phyloP scores from a whole-genome alignment of 2,113 vertebrate species.

The Taurulus bubalis region DNA sequence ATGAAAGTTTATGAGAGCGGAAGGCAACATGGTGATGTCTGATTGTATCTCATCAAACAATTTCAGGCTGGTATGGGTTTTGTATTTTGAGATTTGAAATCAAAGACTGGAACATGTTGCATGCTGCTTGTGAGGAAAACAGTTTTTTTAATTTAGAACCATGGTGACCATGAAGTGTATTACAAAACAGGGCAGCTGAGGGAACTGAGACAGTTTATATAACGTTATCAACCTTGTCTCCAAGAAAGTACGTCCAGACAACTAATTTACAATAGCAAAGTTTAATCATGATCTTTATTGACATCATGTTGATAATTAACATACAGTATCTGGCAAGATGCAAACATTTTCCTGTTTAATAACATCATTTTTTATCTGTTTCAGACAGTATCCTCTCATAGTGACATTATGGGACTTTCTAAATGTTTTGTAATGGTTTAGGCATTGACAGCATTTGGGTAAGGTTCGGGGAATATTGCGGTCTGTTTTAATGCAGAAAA shows the following conservation, averaged over 20 bases:
- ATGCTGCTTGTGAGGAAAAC: conserved; percentile 32
- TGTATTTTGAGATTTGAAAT: conserved; percentile 35
- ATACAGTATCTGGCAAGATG: not conserved
- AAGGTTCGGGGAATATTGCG: too few species aligned
- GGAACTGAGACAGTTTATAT: conserved; percentile 16
- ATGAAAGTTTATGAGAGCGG: conserved; percentile 51
- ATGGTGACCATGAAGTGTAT: conserved; percentile 21
- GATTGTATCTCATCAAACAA: conserved; percentile 42
- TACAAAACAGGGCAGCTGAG: conserved; percentile 24
- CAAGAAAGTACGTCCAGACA: not conserved
- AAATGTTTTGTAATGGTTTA: not conserved
- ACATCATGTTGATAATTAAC: not conserved
- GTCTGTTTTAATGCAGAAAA: not conserved
- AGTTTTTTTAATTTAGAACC: conserved; percentile 27
- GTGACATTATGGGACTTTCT: not conserved
- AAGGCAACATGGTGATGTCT: conserved; percentile 28
- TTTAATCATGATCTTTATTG: not conserved
- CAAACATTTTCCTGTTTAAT: not conserved
- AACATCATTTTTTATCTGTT: not conserved
- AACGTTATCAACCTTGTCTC: not conserved
- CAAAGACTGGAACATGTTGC: conserved; percentile 24
- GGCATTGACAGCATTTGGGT: not conserved
- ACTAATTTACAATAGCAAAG: not conserved
- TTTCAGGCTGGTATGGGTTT: conserved; percentile 38
- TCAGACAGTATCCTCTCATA: not conserved